phyloP scores from a whole-genome alignment of 2,113 vertebrate species.

The Struthidea cinerea region DNA sequence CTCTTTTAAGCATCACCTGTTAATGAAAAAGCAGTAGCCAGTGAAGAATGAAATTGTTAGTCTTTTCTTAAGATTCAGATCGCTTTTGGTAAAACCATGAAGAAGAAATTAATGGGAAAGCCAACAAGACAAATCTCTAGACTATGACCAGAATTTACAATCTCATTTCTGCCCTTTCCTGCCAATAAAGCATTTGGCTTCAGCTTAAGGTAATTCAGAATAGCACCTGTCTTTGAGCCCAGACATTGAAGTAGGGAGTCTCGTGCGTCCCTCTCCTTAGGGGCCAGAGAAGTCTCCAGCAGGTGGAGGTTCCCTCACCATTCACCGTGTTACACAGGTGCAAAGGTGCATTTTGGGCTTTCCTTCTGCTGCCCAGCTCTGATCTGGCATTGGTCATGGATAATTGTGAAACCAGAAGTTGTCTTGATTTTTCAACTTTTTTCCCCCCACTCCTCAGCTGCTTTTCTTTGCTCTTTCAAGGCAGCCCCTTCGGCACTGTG shows the following conservation, averaged over 20 bases:
- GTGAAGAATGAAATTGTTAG: conserved; percentile 14
- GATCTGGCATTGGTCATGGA: accelerated
- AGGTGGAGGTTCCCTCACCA: too few relatives aligned
- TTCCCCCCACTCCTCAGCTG: accelerated
- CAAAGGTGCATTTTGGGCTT: background rate
- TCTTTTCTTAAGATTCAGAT: conserved; percentile 25
- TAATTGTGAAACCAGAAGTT: background rate
- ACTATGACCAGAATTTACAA: background rate
- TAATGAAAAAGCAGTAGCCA: conserved; percentile 2
- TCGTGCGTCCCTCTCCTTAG: accelerated
- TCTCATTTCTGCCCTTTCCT: background rate
- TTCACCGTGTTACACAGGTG: background rate
- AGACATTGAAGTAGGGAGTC: accelerated
- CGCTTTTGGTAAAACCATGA: background rate
- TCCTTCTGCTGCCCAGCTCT: background rate
- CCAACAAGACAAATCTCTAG: background rate
- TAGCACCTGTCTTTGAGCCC: background rate
- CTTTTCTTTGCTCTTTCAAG: background rate
- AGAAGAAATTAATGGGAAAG: background rate
- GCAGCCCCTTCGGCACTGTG: background rate
- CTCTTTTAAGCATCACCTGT: background rate
- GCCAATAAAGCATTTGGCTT: background rate
- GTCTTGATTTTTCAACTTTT: background rate
- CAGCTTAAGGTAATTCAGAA: background rate
- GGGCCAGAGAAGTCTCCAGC: background rate